phyloP scores from a whole-genome alignment of 53 echinoderm and acorn worm species.

The Glandiceps talaboti region DNA sequence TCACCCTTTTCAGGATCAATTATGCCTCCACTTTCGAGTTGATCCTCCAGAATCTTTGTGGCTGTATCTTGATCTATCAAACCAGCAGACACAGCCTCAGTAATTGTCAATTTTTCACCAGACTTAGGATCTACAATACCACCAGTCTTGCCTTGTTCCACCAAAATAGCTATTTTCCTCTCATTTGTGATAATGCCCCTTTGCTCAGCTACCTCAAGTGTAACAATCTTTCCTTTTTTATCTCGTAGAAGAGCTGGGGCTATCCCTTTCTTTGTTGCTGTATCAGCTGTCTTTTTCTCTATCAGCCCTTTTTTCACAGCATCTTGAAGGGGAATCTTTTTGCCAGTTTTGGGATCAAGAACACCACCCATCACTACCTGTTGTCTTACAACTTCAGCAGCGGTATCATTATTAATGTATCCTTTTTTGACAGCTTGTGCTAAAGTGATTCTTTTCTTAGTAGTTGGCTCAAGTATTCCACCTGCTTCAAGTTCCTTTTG shows the following conservation, averaged over 20 bases:
- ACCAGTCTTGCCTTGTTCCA: background rate
- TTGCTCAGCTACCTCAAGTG: background rate
- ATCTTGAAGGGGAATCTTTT: background rate
- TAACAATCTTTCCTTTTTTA: background rate
- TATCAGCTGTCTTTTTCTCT: background rate
- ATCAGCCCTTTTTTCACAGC: background rate
- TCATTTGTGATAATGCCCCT: background rate
- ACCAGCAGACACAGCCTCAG: background rate
- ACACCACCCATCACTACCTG: background rate
- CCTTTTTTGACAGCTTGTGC: background rate
- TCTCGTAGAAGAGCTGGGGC: background rate
- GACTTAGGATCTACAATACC: background rate
- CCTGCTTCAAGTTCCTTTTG: background rate
- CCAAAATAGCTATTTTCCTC: background rate
- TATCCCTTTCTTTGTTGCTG: background rate
- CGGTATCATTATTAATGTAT: background rate
- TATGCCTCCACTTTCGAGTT: background rate
- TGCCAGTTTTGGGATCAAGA: background rate
- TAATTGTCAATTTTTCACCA: background rate
- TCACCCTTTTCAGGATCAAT: background rate
- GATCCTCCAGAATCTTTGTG: background rate
- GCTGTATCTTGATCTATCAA: background rate
- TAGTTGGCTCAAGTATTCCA: background rate
- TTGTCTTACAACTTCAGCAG: background rate
- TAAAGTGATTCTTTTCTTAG: background rate